phyloP scores from a whole-genome alignment of 1,140 invertebrate species.

The Drosophila littoralis region DNA sequence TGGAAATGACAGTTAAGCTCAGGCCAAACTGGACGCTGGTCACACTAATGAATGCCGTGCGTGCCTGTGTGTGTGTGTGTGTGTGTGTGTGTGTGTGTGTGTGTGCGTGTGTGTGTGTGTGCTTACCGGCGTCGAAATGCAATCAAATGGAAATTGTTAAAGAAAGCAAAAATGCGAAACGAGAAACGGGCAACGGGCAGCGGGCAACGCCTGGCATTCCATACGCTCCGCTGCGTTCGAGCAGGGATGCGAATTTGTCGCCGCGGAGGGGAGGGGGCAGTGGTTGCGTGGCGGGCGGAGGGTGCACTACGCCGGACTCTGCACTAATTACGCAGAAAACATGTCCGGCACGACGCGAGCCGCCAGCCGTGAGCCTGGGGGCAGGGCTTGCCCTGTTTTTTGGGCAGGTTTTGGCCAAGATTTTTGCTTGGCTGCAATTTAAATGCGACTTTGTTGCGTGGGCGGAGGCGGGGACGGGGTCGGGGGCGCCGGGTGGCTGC shows the following conservation, averaged over 20 bases:
- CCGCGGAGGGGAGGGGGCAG: background rate
- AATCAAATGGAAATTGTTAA: conserved; percentile 82
- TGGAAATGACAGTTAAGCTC: conserved; percentile 77
- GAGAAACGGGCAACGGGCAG: background rate
- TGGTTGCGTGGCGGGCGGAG: background rate
- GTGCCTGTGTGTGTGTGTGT: conserved; percentile 7
- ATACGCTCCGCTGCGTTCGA: conserved; percentile 53
- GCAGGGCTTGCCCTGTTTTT: conserved; percentile 8
- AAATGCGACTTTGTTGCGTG: conserved; percentile 45
- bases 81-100: background rate
- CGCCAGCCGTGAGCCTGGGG: background rate
- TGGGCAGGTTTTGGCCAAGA: conserved; percentile 35
- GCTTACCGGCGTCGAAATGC: conserved; percentile 61
- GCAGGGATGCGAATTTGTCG: background rate
- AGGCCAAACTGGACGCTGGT: conserved; percentile 53
- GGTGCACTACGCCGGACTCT: conserved; percentile 42
- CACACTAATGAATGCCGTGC: conserved; percentile 71
- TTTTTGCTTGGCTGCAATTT: conserved; percentile 59
- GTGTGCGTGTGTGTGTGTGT: conserved; percentile 14
- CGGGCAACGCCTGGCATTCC: background rate
- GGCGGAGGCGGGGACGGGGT: conserved; percentile 2
- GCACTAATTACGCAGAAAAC: conserved; percentile 79
- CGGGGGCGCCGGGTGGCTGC: conserved; percentile 39
- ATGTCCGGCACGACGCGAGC: conserved; percentile 47
- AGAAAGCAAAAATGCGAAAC: conserved; percentile 59